Evolutionary conservation across 2,113 vertebrate species (phyloP).

Genomic region (Ptychochromis oligacanthus): DNA sequence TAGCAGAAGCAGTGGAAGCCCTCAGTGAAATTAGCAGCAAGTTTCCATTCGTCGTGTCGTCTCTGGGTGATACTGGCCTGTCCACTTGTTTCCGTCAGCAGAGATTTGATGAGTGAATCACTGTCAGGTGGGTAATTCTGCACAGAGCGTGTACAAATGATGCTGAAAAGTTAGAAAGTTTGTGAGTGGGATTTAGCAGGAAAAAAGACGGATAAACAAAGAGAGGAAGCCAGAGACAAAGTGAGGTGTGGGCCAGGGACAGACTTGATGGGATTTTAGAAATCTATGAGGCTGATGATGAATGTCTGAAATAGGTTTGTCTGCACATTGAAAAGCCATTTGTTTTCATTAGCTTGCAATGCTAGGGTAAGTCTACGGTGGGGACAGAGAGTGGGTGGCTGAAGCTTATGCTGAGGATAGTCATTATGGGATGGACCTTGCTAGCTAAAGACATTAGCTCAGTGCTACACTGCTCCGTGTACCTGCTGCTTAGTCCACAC

Average conservation of each 20-base stretch:
- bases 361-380: conserved; percentile 67
- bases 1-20: conserved; percentile 16
- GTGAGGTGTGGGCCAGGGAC: conserved; percentile 74
- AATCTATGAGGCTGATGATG: conserved; percentile 82
- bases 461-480: conserved; percentile 21
- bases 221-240: conserved; percentile 61
- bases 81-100: conserved; percentile 61
- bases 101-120: conserved; percentile 61
- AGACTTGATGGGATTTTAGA: conserved; percentile 81
- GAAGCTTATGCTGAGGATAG: conserved; percentile 47
- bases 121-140: conserved; percentile 71
- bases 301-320: conserved; percentile 84
- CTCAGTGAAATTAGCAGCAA: conserved; percentile 57
- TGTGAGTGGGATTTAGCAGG: conserved; percentile 46
- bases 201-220: conserved; percentile 50
- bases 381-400: conserved; percentile 59
- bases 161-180: conserved; percentile 68
- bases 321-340: conserved; percentile 82
- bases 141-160: conserved; percentile 71
- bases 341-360: conserved; percentile 82
- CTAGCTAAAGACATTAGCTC: conserved; percentile 74
- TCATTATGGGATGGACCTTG: conserved; percentile 53
- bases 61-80: conserved; percentile 58
- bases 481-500: conserved; percentile 8
- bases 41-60: conserved; percentile 72